Evolutionary conservation across 2,797 vertebrate species (phyloP).

Genomic region (Acanthis flammea): DNA sequence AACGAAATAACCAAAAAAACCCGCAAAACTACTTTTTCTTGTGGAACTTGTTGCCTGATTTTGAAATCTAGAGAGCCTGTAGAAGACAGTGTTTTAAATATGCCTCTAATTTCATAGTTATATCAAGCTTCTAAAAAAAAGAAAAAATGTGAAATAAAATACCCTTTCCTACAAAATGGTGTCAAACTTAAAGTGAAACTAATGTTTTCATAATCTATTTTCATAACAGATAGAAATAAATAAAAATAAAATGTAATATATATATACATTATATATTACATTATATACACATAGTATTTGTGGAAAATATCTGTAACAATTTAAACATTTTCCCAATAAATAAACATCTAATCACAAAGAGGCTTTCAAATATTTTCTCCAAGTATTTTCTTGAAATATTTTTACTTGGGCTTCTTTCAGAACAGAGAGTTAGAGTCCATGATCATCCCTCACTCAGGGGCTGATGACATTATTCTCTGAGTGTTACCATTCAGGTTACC

Average conservation of each 20-base stretch:
- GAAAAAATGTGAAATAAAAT: not conserved
- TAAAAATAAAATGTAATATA: not conserved
- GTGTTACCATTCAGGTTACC: not conserved
- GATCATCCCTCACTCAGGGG: not conserved
- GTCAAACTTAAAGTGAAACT: not conserved
- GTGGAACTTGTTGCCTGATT: not conserved
- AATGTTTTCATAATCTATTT: not conserved
- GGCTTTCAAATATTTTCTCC: not conserved
- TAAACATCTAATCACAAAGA: not conserved
- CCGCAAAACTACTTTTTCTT: not conserved
- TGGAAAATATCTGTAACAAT: not conserved
- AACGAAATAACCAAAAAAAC: not conserved
- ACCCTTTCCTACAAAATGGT: not conserved
- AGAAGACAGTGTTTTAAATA: not conserved
- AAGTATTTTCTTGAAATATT: too few species aligned
- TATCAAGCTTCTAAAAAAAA: not conserved
- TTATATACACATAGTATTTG: not conserved
- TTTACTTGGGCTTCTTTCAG: not conserved
- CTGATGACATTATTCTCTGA: not conserved
- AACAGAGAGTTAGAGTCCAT: not conserved
- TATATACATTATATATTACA: too few species aligned
- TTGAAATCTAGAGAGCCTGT: not conserved
- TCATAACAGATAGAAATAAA: not conserved
- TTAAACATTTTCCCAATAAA: not conserved
- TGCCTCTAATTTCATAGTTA: not conserved